phyloP scores from a whole-genome alignment of 2,113 vertebrate species.

The Sigmodon hispidus region DNA sequence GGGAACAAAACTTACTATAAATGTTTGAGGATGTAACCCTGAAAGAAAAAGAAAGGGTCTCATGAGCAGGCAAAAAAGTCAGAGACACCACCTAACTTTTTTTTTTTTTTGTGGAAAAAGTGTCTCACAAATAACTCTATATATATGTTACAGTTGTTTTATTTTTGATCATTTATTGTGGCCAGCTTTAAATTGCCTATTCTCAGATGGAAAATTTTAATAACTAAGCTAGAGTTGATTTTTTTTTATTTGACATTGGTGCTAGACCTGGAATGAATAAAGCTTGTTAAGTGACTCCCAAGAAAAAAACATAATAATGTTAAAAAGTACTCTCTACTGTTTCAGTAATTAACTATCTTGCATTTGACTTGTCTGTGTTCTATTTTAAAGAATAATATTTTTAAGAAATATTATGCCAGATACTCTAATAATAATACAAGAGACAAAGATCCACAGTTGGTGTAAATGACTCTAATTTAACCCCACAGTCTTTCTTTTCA shows the following conservation, averaged over 20 bases:
- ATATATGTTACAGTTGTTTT: too few relatives aligned
- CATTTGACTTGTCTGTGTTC: background rate
- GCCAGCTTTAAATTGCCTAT: background rate
- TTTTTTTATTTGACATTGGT: background rate
- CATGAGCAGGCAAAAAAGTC: too few relatives aligned
- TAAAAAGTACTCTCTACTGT: background rate
- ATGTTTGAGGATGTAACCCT: too few relatives aligned
- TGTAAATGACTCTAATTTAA: background rate
- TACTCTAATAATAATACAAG: background rate
- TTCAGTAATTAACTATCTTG: background rate
- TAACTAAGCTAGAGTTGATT: background rate
- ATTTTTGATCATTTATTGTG: background rate
- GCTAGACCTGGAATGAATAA: background rate
- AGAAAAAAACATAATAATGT: background rate
- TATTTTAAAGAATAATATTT: background rate
- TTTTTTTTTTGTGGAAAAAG: too few relatives aligned
- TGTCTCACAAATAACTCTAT: too few relatives aligned
- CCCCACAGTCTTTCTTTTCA: background rate
- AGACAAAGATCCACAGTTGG: rapidly evolving
- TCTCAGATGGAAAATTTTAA: background rate
- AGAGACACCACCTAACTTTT: too few relatives aligned
- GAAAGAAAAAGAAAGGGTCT: too few relatives aligned
- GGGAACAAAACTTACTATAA: too few relatives aligned
- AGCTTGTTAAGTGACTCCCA: background rate
- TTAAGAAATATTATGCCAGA: background rate